A percentile compares a stretch with the other conserved stretches of the same genome.
These are phyloP conservation scores for Rhinichthys osculus DNA, from an alignment of 2,797 vertebrate genomes.

Conservation along the genomic window DNA sequence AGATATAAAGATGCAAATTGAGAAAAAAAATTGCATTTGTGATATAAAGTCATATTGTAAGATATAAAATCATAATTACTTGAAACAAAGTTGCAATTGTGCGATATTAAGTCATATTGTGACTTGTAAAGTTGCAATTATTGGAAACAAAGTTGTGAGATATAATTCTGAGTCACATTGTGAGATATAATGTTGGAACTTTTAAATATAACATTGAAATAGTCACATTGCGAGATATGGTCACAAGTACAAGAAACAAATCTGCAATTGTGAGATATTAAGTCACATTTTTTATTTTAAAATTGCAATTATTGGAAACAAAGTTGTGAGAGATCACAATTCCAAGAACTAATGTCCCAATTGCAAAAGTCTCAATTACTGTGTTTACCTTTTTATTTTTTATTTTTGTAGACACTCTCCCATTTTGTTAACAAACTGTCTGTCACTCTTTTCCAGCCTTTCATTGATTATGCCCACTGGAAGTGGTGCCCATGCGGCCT, in stretches of 20 bases:
- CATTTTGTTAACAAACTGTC: conserved; percentile 34
- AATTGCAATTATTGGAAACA: background rate
- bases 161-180: background rate
- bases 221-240: background rate
- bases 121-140: background rate
- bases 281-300: background rate
- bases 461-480: conserved; percentile 39
- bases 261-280: background rate
- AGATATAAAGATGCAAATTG: background rate
- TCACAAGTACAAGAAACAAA: background rate
- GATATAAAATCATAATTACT: background rate
- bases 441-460: conserved; percentile 36
- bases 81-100: background rate
- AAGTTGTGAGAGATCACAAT: background rate
- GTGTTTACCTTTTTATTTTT: background rate
- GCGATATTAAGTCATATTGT: background rate
- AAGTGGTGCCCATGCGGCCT: conserved; percentile 16
- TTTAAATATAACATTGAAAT: background rate
- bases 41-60: background rate
- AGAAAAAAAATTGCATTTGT: too few species aligned
- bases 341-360: background rate
- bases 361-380: background rate
- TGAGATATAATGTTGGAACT: background rate
- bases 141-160: background rate
- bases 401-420: background rate